Base-by-base conservation (phyloP, 1,140 invertebrate species). In the Nylanderia fulva region DNA sequence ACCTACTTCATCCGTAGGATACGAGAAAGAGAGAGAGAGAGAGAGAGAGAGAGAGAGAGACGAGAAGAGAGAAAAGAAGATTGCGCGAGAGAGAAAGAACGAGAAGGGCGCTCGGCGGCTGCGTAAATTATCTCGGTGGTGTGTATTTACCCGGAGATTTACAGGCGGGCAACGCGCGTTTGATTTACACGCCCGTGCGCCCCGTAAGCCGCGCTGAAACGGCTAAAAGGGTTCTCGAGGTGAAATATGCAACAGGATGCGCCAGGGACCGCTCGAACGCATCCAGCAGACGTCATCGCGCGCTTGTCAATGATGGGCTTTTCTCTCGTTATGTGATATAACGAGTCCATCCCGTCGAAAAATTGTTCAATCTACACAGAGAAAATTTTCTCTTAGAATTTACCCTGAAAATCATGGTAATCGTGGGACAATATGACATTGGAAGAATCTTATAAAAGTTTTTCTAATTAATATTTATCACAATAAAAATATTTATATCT, bases 81-180 rank as follows among this genome's bases (percentile, higher is more conserved):
- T 18, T n/a, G 36, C 24, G 45, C 27, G 11, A 42, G n/a, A 39
- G 18, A 71, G 1, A 4, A 52, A 18, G 18, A 33, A 42, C 21
- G 63, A 63, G 88, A 68, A 90, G 90, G 89, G 85, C 86, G 85
- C 86, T 88, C 90, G 90, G 89, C 88, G 93, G 91, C 92, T 94
- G 93, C 91, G 93, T 94, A 94, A 94, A 94, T 94, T 94, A 94
- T 94, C 93, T 88, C 87, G 72, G 87, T 88, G 91, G 92, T 94
- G 92, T 94, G 93, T 94, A 94, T 93, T 94, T 94, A 93, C 91
- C 84, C 76, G 88, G 90, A 94, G 94, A 94, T 94, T 94, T 94
- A 94, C 93, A 93, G 92, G 92, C 92, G 90, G 91, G 89, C 92
- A 93, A 91, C 91, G 91, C 92, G 89, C 90, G 85, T 90, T 93